Evolutionary conservation across 2,797 vertebrate genomes (phyloP), one percentile per base, ranked within the genome.

Genomic region (Molossus molossus): DNA sequence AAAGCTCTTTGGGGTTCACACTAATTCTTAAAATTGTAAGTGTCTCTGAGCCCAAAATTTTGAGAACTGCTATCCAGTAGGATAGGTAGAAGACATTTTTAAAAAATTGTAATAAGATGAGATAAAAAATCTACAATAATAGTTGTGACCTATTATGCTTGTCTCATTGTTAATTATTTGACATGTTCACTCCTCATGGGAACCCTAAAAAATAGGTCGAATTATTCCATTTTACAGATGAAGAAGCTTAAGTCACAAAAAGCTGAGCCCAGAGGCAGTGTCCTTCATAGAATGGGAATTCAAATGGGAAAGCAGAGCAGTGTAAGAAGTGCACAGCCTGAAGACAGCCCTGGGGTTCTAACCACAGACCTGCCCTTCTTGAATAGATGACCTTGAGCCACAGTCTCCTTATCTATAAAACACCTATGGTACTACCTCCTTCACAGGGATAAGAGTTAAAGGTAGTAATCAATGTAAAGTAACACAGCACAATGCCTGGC

Each of bases 361-460:
- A 76, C 33, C 40, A 67, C 70, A 91, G 45, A 29, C 6, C 75
- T 21, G 25, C 7, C 17, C 55, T 48, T 58, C 33, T 20, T 37
- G 33, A 45, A 9, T 57, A 1, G 45, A 45, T 83, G 58, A 67
- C 53, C 9, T 70, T 45, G 53, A 89, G 21, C 53, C 87, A 53
- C 72, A 69, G 18, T 91, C 69, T 69, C 15, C 53, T 76, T 37
- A 60, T 11, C n/a, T 90, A 6, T 76, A 18, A 65, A 80, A 76
- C 9, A 81, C 13, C 15, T 9, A 57, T 33, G 37, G 53, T 10
- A 57, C 55, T 55, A 33, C 57, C 21, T 70, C 76, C 65, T 55
- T 80, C 40, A 18, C 23, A 69, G n/a, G 12, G 8, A 29, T 67
- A 33, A 77, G 29, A 82, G 92, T 85, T 62, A 82, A 96, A 76